Evolutionary conservation across 2,113 vertebrate genomes (phyloP), one percentile per base, ranked within the genome.

Genomic region (Datnioides undecimradiatus): DNA sequence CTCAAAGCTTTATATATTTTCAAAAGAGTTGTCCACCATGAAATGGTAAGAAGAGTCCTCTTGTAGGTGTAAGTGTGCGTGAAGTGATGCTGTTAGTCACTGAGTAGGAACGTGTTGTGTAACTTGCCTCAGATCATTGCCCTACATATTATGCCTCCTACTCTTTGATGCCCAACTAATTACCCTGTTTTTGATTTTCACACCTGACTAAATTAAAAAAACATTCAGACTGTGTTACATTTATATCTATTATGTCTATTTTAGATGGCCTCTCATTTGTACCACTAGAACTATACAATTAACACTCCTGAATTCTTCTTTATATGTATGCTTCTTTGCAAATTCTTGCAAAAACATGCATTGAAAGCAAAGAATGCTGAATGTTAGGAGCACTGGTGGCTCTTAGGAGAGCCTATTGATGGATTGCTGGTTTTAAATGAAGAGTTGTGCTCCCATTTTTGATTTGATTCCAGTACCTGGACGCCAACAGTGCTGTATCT

Each of bases 61-160:
- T 36, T 51, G 55, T 67, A 33, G 69, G 48, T 64, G 60, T 62
- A 13, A 49, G 62, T 77, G 68, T 60, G 63, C 6, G 10, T 58
- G 25, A 33, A 72, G 3, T 14, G 38, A 21, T 3, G 1, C 59
- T 71, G 25, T 73, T 60, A 36, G 25, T 48, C 60, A 67, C 29
- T 23, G 43, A 58, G 65, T 41, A n/a, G 49, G 5, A 73, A 41
- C 3, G 4, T 25, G 43, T 70, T 79, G 58, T 52, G 16, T 55
- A 65, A 85, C 73, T 62, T 65, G 66, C 25, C 29, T 43, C 57
- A 63, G 16, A 72, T 78, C 16, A 11, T 49, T 76, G 76, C 5
- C 79, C 80, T 41, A 84, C 45, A 80, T 83, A 51, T 72, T 68
- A 83, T 69, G 27, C 72, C 55, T 25, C 67, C 54, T 8, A 10